Evolutionary conservation across 2,113 vertebrate species (phyloP).

Genomic region (Marmota monax): DNA sequence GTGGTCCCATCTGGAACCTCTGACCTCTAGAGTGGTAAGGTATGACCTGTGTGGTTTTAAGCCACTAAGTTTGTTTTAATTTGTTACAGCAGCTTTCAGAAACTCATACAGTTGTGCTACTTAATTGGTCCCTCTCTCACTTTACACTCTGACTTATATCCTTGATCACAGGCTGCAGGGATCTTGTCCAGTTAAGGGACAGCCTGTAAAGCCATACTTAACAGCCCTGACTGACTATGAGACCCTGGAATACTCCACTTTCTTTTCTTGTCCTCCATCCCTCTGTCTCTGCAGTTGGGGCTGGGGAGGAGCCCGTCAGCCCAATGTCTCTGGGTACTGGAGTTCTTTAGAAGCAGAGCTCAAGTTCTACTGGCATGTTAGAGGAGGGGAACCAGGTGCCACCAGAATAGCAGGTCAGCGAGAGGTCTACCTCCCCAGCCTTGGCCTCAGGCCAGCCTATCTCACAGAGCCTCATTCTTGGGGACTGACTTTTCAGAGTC

Average conservation of each 20-base stretch:
- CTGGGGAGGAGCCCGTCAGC: background rate
- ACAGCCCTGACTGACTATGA: background rate
- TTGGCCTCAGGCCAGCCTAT: background rate
- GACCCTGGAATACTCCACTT: too few relatives aligned
- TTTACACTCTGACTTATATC: background rate
- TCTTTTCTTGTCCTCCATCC: background rate
- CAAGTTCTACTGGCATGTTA: too few relatives aligned
- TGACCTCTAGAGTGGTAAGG: background rate
- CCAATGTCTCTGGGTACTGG: background rate
- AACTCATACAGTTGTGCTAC: background rate
- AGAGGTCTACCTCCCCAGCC: background rate
- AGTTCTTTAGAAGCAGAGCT: too few relatives aligned
- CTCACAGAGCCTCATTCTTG: background rate
- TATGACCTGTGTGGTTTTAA: background rate
- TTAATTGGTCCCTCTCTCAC: background rate
- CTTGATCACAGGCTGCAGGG: background rate
- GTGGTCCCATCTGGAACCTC: background rate
- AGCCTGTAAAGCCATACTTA: background rate
- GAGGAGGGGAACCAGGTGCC: background rate
- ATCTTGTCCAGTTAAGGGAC: background rate
- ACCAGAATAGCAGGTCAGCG: background rate
- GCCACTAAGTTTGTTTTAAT: background rate
- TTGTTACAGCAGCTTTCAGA: background rate
- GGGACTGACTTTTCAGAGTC: background rate
- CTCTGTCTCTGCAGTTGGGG: background rate